Percentiles rank a stretch among this genome's conserved stretches.
phyloP scores from a whole-genome alignment of 2,113 vertebrate species.

The Todiramphus chloris region DNA sequence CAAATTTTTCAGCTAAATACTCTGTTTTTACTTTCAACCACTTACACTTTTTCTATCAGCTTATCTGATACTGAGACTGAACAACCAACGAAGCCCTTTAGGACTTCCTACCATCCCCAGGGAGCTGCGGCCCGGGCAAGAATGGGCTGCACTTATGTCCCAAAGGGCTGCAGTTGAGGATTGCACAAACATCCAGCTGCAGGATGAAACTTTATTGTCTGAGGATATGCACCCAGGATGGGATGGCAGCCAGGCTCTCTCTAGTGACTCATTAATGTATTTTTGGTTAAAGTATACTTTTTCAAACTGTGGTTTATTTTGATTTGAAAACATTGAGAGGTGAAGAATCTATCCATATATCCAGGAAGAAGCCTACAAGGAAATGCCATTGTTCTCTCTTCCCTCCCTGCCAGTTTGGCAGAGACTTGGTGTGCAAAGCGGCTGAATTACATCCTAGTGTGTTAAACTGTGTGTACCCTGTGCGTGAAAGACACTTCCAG shows the following conservation, averaged over 20 bases:
- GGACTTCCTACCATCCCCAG: not conserved
- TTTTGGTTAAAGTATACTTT: not conserved
- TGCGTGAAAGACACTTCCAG: conserved; percentile 21
- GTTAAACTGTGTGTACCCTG: not conserved
- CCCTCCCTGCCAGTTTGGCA: not conserved
- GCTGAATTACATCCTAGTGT: not conserved
- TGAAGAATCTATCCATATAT: not conserved
- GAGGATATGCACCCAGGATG: not conserved
- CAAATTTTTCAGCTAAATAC: not conserved
- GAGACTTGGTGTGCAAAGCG: not conserved
- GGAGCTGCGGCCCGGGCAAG: not conserved
- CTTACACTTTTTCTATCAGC: not conserved
- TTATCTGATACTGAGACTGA: not conserved
- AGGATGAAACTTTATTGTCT: not conserved
- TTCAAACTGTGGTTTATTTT: not conserved
- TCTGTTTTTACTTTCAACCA: not conserved
- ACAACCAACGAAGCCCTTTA: not conserved
- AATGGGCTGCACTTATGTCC: not conserved
- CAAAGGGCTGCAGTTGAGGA: not conserved
- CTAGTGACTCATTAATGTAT: not conserved
- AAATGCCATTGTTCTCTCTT: not conserved
- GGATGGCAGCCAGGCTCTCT: not conserved
- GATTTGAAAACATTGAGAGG: not conserved
- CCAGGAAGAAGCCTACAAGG: not conserved
- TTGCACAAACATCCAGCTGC: not conserved